These are phyloP conservation scores for Rhagologus leucostigma DNA, from an alignment of 2,113 vertebrate genomes.

Conservation along the genomic window DNA sequence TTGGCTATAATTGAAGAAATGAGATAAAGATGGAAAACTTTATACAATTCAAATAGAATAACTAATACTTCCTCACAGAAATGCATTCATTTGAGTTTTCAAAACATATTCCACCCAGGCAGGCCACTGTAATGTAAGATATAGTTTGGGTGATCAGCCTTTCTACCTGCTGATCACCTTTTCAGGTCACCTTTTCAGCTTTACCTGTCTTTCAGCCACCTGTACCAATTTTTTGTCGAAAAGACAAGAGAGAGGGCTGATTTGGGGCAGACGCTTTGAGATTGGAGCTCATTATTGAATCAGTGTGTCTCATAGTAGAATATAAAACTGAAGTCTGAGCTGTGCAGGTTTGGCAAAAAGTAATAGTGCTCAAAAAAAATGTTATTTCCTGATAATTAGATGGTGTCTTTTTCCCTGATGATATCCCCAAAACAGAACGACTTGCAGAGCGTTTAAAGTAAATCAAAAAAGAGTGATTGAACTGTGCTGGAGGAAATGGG, in stretches of 20 bases:
- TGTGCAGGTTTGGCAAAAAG: not conserved
- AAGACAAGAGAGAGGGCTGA: not conserved
- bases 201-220: not conserved
- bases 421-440: not conserved
- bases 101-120: not conserved
- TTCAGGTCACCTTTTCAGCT: not conserved
- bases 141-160: not conserved
- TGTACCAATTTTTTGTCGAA: not conserved
- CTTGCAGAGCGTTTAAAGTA: not conserved
- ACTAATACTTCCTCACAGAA: not conserved
- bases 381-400: not conserved
- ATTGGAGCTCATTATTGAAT: not conserved
- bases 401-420: not conserved
- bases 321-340: not conserved
- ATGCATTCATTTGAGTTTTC: not conserved
- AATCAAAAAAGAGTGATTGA: not conserved
- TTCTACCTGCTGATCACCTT: not conserved
- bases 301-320: not conserved
- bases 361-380: not conserved
- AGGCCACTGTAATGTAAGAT: not conserved
- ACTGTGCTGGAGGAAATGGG: not conserved
- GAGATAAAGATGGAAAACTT: not conserved
- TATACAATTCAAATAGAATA: not conserved
- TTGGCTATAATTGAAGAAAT: not conserved
- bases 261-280: not conserved